phyloP scores from a whole-genome alignment of 2,113 vertebrate genomes.

The Anhinga rufa region DNA sequence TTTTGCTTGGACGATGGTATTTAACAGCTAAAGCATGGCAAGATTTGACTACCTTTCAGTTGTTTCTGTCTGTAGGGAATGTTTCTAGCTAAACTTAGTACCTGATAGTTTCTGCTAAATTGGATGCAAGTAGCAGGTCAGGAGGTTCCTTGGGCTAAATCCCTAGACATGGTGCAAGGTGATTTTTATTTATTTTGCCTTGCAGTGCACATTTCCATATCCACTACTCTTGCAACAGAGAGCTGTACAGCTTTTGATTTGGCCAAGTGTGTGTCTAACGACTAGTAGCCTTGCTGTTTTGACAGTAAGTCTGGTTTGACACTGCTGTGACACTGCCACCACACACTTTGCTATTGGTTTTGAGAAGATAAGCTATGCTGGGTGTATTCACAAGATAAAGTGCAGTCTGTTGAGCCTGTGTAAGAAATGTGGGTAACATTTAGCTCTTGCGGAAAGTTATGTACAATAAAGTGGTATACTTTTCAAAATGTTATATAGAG shows the following conservation, averaged over 20 bases:
- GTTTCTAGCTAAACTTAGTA: not conserved
- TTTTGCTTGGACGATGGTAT: not conserved
- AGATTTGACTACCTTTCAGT: not conserved
- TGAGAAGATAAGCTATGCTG: not conserved
- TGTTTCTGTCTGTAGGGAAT: not conserved
- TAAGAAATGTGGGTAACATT: not conserved
- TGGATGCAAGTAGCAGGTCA: not conserved
- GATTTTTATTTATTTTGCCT: conserved; percentile 21
- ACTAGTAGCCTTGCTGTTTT: not conserved
- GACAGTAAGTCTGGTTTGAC: not conserved
- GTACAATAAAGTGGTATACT: not conserved
- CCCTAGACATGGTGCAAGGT: not conserved
- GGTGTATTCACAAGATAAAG: not conserved
- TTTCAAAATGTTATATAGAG: not conserved
- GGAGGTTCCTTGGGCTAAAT: not conserved
- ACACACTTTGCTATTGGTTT: not conserved
- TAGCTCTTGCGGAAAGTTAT: not conserved
- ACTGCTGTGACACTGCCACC: not conserved
- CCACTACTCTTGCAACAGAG: not conserved
- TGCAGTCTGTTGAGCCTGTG: not conserved
- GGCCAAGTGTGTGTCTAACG: not conserved
- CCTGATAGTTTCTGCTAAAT: not conserved
- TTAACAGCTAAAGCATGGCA: not conserved
- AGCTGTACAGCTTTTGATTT: not conserved
- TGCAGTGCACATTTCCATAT: not conserved